Base-by-base conservation (phyloP, 2,888 invertebrate species). In the Ectemnius lituratus region DNA sequence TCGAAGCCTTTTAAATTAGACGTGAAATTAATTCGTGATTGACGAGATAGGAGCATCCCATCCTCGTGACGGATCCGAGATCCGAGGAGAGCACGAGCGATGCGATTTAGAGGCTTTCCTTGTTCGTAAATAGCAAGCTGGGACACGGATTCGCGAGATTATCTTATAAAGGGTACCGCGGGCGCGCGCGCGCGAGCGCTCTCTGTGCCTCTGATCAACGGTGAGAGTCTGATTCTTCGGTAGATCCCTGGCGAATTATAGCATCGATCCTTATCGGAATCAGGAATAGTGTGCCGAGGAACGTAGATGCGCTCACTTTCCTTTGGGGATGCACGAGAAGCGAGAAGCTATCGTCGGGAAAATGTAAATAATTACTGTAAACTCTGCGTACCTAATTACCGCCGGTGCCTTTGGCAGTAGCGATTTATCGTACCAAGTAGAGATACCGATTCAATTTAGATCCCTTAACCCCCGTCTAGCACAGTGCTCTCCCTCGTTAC, bases 191-290 rank as follows among this genome's bases (percentile, higher is more conserved):
- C 77, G 67, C 58, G 37, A 5, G 37, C 37, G 37, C 37, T 11
- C 37, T 37, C 37, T 37, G 3, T 37, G 8, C 8, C 37, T 58
- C 74, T 56, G 73, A 82, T 79, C 79, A 74, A 71, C 74, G 67
- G 71, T 67, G 66, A 76, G 77, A 79, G 73, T 62, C 37, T 37
- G 78, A 80, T 78, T 77, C 75, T 75, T 61, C 62, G 74, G 71
- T 72, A 76, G 70, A 82, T 82, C 68, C 72, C 58, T 37, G 45
- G 67, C 70, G 77, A 82, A 82, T 80, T 82, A 80, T 76, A 75
- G 76, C 80, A 61, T 73, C 73, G 80, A 82, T 78, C 72, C 70
- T 82, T 82, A 82, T 82, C 81, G 66, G 27, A 64, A 67, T 61
- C 70, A 65, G 73, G 73, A 67, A 71, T 79, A 75, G 76, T 61